Evolutionary conservation across 1,140 invertebrate genomes (phyloP).

Genomic region (Orchestia grillus): DNA sequence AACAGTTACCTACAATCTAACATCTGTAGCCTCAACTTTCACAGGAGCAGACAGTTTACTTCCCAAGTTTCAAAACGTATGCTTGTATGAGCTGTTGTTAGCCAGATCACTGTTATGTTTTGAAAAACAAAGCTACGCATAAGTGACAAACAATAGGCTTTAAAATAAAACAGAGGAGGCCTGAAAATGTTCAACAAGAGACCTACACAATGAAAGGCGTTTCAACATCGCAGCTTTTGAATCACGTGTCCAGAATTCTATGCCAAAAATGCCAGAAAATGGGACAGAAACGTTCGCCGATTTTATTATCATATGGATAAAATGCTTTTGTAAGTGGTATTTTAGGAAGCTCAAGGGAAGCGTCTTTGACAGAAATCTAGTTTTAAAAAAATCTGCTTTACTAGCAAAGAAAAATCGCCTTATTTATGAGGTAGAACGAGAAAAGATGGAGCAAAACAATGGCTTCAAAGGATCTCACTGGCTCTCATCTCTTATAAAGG

Average conservation of each 20-base stretch:
- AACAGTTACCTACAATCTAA: not conserved
- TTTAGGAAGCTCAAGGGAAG: not conserved
- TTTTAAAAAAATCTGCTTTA: not conserved
- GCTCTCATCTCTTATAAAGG: not conserved
- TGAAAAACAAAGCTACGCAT: not conserved
- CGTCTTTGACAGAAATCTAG: not conserved
- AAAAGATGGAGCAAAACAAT: not conserved
- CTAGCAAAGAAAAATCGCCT: not conserved
- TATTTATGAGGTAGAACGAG: not conserved
- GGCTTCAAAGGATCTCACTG: not conserved
- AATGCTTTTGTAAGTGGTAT: not conserved
- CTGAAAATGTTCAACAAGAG: not conserved
- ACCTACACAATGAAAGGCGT: not conserved
- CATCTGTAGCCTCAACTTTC: not conserved
- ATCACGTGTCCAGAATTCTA: not conserved
- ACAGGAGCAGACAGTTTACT: not conserved
- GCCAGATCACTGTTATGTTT: not conserved
- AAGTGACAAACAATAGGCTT: not conserved
- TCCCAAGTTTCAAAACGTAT: not conserved
- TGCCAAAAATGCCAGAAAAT: not conserved
- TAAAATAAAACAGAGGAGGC: not conserved
- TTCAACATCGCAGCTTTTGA: not conserved
- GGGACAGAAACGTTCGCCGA: not conserved
- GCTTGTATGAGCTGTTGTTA: not conserved
- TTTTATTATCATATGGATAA: not conserved